These are phyloP conservation scores for Hemiprocne comata DNA, from an alignment of 2,113 vertebrate genomes.

Conservation along the genomic window DNA sequence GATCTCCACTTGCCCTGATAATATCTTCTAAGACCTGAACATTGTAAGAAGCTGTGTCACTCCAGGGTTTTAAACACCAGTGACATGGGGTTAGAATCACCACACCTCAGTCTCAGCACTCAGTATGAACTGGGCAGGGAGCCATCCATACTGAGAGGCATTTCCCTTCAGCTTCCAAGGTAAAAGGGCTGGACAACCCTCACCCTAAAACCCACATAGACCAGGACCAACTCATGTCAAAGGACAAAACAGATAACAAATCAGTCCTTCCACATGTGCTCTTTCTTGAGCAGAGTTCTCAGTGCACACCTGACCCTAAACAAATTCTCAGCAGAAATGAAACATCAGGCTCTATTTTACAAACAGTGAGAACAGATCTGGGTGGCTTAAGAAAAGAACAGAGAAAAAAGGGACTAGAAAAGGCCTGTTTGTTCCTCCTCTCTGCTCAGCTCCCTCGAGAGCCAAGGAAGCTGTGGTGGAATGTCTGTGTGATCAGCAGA, in stretches of 20 bases:
- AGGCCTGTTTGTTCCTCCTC: not conserved
- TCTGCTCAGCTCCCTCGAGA: not conserved
- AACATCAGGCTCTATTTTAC: not conserved
- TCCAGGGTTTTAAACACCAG: not conserved
- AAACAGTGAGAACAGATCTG: not conserved
- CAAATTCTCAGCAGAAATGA: not conserved
- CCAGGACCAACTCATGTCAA: not conserved
- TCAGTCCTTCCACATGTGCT: not conserved
- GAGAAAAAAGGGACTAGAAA: not conserved
- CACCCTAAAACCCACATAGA: rapidly evolving
- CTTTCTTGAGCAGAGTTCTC: not conserved
- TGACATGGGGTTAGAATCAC: not conserved
- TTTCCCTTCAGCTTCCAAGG: not conserved
- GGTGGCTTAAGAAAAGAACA: not conserved
- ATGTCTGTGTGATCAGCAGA: not conserved
- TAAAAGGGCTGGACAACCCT: not conserved
- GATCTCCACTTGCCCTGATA: slow-evolving; percentile 3
- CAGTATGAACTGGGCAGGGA: not conserved
- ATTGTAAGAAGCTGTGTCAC: not conserved
- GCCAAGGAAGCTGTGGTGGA: not conserved
- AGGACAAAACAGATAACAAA: not conserved
- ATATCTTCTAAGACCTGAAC: slow-evolving; percentile 17
- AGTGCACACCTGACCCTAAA: not conserved
- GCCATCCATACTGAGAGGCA: rapidly evolving
- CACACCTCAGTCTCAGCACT: not conserved